These are phyloP conservation scores for Beaufortia kweichowensis DNA, from an alignment of 2,113 vertebrate genomes.

Conservation along the genomic window DNA sequence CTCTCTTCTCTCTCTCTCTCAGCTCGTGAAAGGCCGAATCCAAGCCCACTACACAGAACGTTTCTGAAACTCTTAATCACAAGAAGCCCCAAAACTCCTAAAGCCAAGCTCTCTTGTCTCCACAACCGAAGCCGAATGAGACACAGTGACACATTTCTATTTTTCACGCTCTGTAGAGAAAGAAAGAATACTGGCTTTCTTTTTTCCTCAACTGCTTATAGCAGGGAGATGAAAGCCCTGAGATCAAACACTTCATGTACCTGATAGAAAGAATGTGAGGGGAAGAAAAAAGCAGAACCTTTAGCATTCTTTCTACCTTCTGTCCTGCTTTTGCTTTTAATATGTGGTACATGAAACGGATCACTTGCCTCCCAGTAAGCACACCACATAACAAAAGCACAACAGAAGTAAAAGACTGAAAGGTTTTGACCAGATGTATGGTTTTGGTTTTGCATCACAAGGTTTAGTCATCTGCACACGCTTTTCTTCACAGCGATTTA, in stretches of 20 bases:
- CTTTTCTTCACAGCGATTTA: neutral
- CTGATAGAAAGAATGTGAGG: slow-evolving; percentile 29
- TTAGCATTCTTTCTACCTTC: slow-evolving; percentile 17
- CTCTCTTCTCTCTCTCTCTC: neutral
- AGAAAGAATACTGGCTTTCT: neutral
- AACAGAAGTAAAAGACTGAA: slow-evolving; percentile 1
- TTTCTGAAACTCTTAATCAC: slow-evolving; percentile 20
- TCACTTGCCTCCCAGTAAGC: slow-evolving; percentile 25
- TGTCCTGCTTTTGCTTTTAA: neutral
- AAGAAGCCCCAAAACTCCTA: slow-evolving; percentile 14
- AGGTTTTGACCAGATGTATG: neutral
- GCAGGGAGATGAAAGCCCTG: slow-evolving; percentile 32
- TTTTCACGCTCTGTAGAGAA: slow-evolving; percentile 25
- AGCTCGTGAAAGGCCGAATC: slow-evolving; percentile 32
- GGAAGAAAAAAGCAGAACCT: slow-evolving; percentile 6
- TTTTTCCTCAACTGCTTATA: neutral
- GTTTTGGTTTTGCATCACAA: neutral
- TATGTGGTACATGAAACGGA: slow-evolving; percentile 9
- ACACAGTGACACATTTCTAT: slow-evolving; percentile 39
- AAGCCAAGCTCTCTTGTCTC: slow-evolving; percentile 34
- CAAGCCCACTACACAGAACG: slow-evolving; percentile 17
- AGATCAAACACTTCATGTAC: slow-evolving; percentile 40
- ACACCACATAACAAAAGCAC: neutral
- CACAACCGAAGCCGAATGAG: slow-evolving; percentile 4
- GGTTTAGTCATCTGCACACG: no score